These are phyloP conservation scores for Phaethon lepturus DNA, from an alignment of 2,113 vertebrate species.

Conservation along the genomic window DNA sequence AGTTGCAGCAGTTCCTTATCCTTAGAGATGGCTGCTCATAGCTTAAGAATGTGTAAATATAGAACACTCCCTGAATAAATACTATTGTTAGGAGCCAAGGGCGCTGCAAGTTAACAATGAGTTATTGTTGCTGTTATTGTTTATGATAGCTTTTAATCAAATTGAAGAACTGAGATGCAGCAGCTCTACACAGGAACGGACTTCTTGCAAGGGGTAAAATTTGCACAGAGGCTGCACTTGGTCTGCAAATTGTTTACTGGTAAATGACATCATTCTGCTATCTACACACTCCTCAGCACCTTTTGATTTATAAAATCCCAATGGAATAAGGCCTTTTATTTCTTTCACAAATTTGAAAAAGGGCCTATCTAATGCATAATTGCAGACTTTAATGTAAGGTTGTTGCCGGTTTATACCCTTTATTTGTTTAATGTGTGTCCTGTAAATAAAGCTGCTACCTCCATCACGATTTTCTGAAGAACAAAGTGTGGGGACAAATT, in stretches of 20 bases:
- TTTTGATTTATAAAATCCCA: neutral
- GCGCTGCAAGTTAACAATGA: neutral
- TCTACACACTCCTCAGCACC: neutral
- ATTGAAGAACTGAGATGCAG: neutral
- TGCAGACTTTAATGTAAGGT: neutral
- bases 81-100: neutral
- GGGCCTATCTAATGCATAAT: neutral
- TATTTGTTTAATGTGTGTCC: neutral
- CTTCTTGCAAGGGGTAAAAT: neutral
- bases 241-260: neutral
- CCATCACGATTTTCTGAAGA: neutral
- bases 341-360: neutral
- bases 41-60: neutral
- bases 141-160: neutral
- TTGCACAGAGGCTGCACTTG: neutral
- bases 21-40: neutral
- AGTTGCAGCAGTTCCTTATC: neutral
- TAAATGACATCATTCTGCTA: neutral
- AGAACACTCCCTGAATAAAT: neutral
- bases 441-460: neutral
- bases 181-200: neutral
- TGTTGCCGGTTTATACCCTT: neutral
- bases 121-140: neutral
- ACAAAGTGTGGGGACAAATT: neutral
- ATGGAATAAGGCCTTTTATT: neutral